Conservation (phyloP, 2,113 vertebrate genomes). For the Prochilodus magdalenae region DNA sequence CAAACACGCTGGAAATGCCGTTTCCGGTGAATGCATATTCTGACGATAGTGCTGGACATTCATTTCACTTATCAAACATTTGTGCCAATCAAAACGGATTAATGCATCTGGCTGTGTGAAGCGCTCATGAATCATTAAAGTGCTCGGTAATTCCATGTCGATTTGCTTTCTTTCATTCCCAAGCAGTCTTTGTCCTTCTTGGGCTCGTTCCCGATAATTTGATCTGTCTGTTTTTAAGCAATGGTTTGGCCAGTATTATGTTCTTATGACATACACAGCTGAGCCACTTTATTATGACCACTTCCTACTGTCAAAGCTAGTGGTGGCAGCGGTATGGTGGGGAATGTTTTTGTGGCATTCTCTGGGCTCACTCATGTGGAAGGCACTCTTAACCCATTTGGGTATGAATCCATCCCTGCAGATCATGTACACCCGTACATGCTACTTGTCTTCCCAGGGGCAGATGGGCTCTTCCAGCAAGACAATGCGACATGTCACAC, state of each 20-base stretch:
- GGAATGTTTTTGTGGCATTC: no score
- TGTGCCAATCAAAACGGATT: conserved; percentile 52
- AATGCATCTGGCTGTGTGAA: conserved; percentile 5
- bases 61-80: conserved; percentile 53
- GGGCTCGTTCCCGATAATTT: not conserved
- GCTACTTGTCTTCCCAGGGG: no score
- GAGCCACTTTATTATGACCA: no score
- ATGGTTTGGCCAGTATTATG: not conserved
- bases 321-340: no score
- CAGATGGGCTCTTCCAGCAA: no score
- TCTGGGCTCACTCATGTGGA: no score
- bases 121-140: conserved; percentile 58
- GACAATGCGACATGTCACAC: no score
- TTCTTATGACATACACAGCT: not conserved
- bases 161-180: not conserved
- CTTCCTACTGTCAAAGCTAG: no score
- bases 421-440: no score
- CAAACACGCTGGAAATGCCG: conserved; percentile 53
- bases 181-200: not conserved
- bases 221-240: not conserved
- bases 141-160: not conserved
- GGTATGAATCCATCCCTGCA: no score
- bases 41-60: conserved; percentile 38
- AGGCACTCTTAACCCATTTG: no score
- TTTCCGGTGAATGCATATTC: conserved; percentile 47